phyloP scores from a whole-genome alignment of 2,113 vertebrate genomes.

The Buteo buteo region DNA sequence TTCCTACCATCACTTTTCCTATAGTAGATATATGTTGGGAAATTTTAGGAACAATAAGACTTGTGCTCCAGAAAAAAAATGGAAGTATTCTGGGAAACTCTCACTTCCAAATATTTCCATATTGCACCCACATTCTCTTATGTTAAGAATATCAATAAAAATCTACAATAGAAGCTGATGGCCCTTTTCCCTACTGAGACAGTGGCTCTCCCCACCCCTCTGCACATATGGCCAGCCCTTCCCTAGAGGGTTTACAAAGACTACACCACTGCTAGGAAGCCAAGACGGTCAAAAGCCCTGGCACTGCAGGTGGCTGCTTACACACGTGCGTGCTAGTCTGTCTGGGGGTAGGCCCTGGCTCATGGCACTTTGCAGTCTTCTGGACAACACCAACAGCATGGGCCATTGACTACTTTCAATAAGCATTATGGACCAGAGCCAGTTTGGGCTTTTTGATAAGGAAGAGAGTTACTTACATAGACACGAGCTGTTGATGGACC shows the following conservation, averaged over 20 bases:
- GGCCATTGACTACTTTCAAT: neutral
- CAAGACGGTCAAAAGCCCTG: neutral
- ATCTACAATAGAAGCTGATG: neutral
- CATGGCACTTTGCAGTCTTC: neutral
- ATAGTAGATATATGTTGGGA: neutral
- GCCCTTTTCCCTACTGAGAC: neutral
- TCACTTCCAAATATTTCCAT: neutral
- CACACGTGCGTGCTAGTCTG: neutral
- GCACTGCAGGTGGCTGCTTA: neutral
- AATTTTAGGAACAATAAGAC: neutral
- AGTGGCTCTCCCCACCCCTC: neutral
- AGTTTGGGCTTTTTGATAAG: neutral
- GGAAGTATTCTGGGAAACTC: neutral
- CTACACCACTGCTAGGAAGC: neutral
- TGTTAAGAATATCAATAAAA: neutral
- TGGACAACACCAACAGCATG: neutral
- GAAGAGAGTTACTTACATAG: neutral
- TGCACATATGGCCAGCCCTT: rapidly evolving
- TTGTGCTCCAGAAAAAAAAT: neutral
- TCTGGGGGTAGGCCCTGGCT: neutral
- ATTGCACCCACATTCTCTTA: neutral
- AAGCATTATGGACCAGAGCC: neutral
- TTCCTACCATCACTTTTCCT: neutral
- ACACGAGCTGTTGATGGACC: neutral
- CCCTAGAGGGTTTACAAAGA: neutral